Evolutionary conservation across 2,113 vertebrate genomes (phyloP).

Genomic region (Xenopus borealis): DNA sequence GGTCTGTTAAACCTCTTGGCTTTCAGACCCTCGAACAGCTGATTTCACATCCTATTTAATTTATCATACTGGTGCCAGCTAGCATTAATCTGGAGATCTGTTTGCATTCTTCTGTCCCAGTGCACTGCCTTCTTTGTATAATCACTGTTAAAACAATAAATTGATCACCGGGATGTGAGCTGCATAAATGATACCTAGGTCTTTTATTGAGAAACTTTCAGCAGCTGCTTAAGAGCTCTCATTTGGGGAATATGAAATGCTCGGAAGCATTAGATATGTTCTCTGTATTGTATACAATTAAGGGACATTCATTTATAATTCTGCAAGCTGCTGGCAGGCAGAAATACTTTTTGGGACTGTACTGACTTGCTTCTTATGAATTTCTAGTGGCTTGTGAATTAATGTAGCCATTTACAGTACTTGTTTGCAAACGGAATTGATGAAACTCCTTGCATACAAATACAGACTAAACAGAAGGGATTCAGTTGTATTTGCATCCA

Average conservation of each 20-base stretch:
- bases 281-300: neutral
- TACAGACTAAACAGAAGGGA: too few species aligned
- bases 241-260: neutral
- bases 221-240: neutral
- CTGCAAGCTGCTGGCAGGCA: neutral
- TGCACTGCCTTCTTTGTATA: conserved; percentile 23
- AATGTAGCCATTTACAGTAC: too few species aligned
- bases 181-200: neutral
- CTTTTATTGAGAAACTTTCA: neutral
- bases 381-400: neutral
- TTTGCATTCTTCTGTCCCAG: conserved; percentile 31
- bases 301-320: neutral
- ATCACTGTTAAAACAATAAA: conserved; percentile 30
- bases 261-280: too few species aligned
- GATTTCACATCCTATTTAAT: conserved; percentile 44
- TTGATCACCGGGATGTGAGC: conserved; percentile 20
- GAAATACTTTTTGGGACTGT: neutral
- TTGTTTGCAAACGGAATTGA: neutral
- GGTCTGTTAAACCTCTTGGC: conserved; percentile 37
- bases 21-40: conserved; percentile 36
- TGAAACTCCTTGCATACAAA: neutral
- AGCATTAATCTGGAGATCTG: conserved; percentile 39
- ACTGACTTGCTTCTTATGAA: neutral
- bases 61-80: conserved; percentile 41
- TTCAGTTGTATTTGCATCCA: too few species aligned